Evolutionary conservation across 2,113 vertebrate genomes (phyloP).

Genomic region (Pollimyrus isidori): DNA sequence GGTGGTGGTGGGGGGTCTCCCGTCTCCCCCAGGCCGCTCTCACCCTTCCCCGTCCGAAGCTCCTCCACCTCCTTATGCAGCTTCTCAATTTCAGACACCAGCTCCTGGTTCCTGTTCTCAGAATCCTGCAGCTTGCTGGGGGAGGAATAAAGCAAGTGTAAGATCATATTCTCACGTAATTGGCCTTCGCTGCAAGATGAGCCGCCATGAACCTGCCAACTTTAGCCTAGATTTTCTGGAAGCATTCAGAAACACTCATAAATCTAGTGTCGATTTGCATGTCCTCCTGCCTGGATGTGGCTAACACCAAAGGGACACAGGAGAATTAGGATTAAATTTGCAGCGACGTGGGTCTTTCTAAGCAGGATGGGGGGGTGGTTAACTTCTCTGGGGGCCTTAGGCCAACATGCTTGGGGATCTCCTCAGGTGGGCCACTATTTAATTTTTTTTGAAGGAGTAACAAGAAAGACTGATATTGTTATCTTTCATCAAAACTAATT

Average conservation of each 20-base stretch:
- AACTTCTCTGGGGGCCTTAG: neutral
- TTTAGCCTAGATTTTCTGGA: neutral
- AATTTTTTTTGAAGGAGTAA: neutral
- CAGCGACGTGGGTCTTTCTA: neutral
- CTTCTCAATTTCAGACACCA: slow-evolving; percentile 80
- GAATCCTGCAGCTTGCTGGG: slow-evolving; percentile 90
- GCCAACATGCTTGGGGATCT: neutral
- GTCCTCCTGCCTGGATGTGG: neutral
- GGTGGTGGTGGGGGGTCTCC: neutral
- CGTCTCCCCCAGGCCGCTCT: slow-evolving; percentile 16
- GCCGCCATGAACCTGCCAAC: neutral
- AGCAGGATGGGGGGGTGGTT: neutral
- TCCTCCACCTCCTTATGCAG: slow-evolving; percentile 92
- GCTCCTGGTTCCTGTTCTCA: slow-evolving; percentile 84
- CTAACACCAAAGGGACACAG: neutral
- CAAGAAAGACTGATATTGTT: too few species aligned
- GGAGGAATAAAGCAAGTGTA: neutral
- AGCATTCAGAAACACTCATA: neutral
- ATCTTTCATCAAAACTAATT: too few species aligned
- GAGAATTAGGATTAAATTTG: neutral
- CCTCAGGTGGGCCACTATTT: neutral
- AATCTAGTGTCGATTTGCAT: neutral
- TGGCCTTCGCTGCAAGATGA: neutral
- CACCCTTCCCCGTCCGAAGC: slow-evolving; percentile 84
- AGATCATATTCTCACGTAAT: neutral